Evolutionary conservation across 2,888 invertebrate species (phyloP), one percentile per base, ranked within the genome.

Genomic region (Asteroscopus sphinx): DNA sequence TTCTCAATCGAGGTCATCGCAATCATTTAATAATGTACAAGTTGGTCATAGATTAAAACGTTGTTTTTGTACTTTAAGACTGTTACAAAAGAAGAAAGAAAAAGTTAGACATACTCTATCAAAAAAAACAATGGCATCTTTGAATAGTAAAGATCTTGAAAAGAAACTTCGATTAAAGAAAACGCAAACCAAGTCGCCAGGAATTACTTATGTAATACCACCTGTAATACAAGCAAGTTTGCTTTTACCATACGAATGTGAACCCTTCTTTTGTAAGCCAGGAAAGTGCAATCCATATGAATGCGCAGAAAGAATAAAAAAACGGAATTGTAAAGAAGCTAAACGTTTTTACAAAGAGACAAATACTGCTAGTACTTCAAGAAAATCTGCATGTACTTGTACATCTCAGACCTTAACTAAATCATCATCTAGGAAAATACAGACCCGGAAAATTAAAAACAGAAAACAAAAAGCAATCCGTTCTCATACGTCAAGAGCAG

Each of bases 41-140:
- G 21, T 44, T 21, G 46, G 40, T 1, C 39, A 65, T 15, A 55
- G 42, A 39, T 41, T 77, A 28, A 77, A 76, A 61, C 73, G 79
- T 46, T 85, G 84, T 69, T 78, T 80, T 52, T 85, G 85, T 52
- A 76, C 77, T 28, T 49, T 82, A 17, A 79, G 80, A 65, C 54
- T 83, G 37, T 35, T 51, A 6, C 66, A 69, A 21, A 71, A 70
- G 11, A 68, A 64, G 44, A 68, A 56, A 33, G 54, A 42, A 36
- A 52, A 47, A 13, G 26, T 51, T 17, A 55, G 6, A 2, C 36
- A 37, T 17, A 30, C 39, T 0, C 52, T 12, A n/a, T 69, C 71
- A 2, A 70, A 56, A 40, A 64, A 60, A 40, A 58, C 64, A 11
- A 70, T 66, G 57, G 32, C 63, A 12, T 28, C 58, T 4, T 21